phyloP scores from a whole-genome alignment of 2,888 invertebrate species.

The Deilephila elpenor region DNA sequence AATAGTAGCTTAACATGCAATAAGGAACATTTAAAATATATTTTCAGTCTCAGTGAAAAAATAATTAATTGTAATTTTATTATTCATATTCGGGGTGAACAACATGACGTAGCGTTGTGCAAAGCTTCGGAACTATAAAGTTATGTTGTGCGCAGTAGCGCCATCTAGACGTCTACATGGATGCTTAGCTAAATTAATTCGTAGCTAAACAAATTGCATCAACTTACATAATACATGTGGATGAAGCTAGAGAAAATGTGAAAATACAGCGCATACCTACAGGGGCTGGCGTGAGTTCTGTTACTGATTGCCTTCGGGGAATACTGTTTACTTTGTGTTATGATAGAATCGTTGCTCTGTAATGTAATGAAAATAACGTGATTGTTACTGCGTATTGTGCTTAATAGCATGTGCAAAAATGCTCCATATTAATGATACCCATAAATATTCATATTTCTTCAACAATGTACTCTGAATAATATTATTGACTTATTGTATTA shows the following conservation, averaged over 20 bases:
- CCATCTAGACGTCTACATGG: slow-evolving; percentile 72
- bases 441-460: too few relatives aligned
- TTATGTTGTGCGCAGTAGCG: slow-evolving; percentile 45
- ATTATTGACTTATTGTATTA: too few relatives aligned
- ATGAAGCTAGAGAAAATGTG: slow-evolving; percentile 28
- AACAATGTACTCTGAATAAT: too few relatives aligned
- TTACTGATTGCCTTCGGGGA: slow-evolving; percentile 7
- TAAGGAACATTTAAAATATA: neutral
- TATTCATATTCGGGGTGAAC: slow-evolving; percentile 17
- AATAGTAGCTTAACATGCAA: slow-evolving; percentile 31
- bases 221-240: slow-evolving; percentile 39
- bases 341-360: neutral
- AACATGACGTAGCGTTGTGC: slow-evolving; percentile 6
- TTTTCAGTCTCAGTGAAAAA: neutral
- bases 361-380: neutral
- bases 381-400: neutral
- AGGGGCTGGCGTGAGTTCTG: neutral
- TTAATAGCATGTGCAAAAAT: too few relatives aligned
- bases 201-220: slow-evolving; percentile 52
- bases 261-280: slow-evolving; percentile 19
- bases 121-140: slow-evolving; percentile 15
- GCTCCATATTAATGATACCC: too few relatives aligned
- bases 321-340: neutral
- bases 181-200: slow-evolving; percentile 60
- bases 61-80: slow-evolving; percentile 3